Percentiles rank a stretch among this genome's conserved stretches.
phyloP scores from a whole-genome alignment of 2,113 vertebrate species.

The Vulpes lagopus region DNA sequence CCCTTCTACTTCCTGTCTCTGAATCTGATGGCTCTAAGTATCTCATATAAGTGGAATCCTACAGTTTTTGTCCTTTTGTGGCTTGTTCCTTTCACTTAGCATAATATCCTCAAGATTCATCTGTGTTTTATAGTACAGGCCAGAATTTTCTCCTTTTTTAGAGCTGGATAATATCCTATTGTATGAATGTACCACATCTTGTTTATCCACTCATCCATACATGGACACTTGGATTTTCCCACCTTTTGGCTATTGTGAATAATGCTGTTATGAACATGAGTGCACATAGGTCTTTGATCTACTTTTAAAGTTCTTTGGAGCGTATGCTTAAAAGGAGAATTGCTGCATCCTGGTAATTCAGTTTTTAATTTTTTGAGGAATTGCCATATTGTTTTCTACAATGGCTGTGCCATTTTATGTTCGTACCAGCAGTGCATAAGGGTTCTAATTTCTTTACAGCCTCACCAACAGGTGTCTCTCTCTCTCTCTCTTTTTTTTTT shows the following conservation, averaged over 20 bases:
- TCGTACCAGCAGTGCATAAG: neutral
- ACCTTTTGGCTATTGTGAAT: neutral
- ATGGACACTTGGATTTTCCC: neutral
- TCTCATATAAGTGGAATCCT: neutral
- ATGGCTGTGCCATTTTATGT: neutral
- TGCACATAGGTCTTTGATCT: neutral
- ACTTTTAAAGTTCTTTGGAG: neutral
- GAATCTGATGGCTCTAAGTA: neutral
- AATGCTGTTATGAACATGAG: neutral
- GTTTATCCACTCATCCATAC: neutral
- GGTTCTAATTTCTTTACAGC: neutral
- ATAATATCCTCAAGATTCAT: neutral
- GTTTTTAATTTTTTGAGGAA: neutral
- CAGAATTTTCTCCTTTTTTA: neutral
- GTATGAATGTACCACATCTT: neutral
- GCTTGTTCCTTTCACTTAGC: neutral
- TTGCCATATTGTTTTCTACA: neutral
- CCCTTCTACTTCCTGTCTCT: neutral
- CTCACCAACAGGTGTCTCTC: neutral
- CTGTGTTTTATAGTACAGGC: neutral
- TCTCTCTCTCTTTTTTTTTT: neutral
- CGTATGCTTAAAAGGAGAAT: too few species aligned
- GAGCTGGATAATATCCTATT: neutral
- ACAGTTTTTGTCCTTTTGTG: neutral
- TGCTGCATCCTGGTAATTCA: neutral